phyloP scores from a whole-genome alignment of 2,797 vertebrate species.

The Aplochiton taeniatus region DNA sequence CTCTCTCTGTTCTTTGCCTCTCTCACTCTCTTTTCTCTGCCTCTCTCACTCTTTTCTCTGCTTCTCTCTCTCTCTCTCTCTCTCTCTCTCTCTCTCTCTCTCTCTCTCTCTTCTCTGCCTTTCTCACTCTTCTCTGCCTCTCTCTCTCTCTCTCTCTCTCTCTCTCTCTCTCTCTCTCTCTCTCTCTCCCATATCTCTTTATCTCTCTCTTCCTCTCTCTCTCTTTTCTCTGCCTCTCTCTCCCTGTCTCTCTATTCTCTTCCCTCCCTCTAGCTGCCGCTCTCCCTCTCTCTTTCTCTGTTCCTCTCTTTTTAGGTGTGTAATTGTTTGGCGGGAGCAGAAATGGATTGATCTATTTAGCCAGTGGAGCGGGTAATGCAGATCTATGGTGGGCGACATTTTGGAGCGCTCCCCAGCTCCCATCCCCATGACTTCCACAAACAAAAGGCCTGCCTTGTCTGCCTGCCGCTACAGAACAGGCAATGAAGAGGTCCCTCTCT shows the following conservation, averaged over 20 bases:
- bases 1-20: not conserved
- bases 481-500: conserved; percentile 78
- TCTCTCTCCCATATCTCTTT: too few species aligned
- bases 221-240: too few species aligned
- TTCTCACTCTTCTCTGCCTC: too few species aligned
- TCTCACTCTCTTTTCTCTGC: conserved; percentile 7
- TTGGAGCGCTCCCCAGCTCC: conserved; percentile 61
- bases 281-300: conserved; percentile 24
- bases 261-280: too few species aligned
- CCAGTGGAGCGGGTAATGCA: conserved; percentile 64
- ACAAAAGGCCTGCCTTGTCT: conserved; percentile 80
- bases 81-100: too few species aligned
- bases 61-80: too few species aligned
- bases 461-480: conserved; percentile 71
- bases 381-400: conserved; percentile 66
- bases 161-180: too few species aligned
- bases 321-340: conserved; percentile 55
- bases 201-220: too few species aligned
- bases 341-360: conserved; percentile 62
- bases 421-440: conserved; percentile 75
- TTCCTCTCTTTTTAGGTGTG: conserved; percentile 36
- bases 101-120: too few species aligned
- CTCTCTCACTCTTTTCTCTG: conserved; percentile 5
- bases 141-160: too few species aligned
- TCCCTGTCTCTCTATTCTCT: too few species aligned